Percentiles rank a stretch among this genome's conserved stretches.
Evolutionary conservation across 2,113 vertebrate species (phyloP).

Genomic region (Notarius lentiginosus): DNA sequence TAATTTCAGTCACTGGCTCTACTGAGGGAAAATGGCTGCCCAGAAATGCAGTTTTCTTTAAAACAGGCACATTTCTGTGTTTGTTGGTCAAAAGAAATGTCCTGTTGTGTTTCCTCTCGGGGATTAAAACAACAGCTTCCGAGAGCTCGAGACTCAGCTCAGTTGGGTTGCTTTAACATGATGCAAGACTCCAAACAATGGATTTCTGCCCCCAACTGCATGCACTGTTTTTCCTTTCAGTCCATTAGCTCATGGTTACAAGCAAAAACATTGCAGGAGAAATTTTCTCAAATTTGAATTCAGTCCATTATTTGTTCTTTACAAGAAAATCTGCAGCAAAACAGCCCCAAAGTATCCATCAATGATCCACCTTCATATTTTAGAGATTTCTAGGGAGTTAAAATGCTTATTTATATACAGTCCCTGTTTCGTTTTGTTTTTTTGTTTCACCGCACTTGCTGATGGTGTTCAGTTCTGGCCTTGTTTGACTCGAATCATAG

Average conservation of each 20-base stretch:
- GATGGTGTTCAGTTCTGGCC: background rate
- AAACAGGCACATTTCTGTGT: background rate
- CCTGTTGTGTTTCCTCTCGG: conserved; percentile 10
- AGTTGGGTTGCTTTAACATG: background rate
- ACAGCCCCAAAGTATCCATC: background rate
- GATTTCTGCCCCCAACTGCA: background rate
- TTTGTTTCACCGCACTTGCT: background rate
- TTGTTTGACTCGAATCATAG: background rate
- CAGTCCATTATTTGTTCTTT: background rate
- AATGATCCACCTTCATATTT: background rate
- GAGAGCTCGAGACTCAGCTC: background rate
- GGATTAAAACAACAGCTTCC: background rate
- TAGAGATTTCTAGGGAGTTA: background rate
- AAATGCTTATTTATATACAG: background rate
- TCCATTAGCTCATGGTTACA: background rate
- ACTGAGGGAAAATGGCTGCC: background rate
- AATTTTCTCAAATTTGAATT: background rate
- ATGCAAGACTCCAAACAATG: background rate
- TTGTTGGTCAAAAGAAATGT: background rate
- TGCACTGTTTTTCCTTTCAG: background rate
- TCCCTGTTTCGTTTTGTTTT: background rate
- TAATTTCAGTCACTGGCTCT: background rate
- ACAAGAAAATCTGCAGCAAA: background rate
- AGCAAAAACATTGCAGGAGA: background rate
- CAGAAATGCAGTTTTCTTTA: background rate